phyloP scores from a whole-genome alignment of 2,113 vertebrate genomes.

The Syngnathus floridae region DNA sequence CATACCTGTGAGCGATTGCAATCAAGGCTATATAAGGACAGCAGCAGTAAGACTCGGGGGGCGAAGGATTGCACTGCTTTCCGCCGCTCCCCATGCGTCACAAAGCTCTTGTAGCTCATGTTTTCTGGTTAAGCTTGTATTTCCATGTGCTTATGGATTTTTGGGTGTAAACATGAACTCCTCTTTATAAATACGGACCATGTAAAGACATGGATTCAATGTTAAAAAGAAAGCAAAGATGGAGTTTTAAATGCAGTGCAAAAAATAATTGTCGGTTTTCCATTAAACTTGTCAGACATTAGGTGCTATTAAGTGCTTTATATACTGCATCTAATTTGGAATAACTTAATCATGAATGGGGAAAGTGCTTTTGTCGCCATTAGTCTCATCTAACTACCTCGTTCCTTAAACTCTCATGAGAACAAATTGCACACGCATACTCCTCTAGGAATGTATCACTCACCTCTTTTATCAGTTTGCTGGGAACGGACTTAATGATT shows the following conservation, averaged over 20 bases:
- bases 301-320: not conserved
- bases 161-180: not conserved
- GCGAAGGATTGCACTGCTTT: too few relatives aligned
- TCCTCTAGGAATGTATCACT: slow-evolving; percentile 25
- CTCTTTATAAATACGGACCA: not conserved
- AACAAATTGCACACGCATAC: slow-evolving; percentile 1
- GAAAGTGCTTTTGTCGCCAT: not conserved
- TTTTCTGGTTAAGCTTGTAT: too few relatives aligned
- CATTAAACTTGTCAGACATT: not conserved
- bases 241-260: too few relatives aligned
- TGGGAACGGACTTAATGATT: slow-evolving; percentile 97
- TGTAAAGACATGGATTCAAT: not conserved
- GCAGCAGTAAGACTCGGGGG: too few relatives aligned
- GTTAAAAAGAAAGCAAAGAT: not conserved
- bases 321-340: not conserved
- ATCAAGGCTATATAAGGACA: too few relatives aligned
- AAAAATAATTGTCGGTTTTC: too few relatives aligned
- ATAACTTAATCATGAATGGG: not conserved
- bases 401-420: not conserved
- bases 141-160: too few relatives aligned
- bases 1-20: too few relatives aligned
- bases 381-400: not conserved
- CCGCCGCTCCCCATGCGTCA: too few relatives aligned
- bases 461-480: slow-evolving; percentile 97
- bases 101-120: too few relatives aligned